Evolutionary conservation across 2,888 invertebrate genomes (phyloP).

Genomic region (Atherix ibis): DNA sequence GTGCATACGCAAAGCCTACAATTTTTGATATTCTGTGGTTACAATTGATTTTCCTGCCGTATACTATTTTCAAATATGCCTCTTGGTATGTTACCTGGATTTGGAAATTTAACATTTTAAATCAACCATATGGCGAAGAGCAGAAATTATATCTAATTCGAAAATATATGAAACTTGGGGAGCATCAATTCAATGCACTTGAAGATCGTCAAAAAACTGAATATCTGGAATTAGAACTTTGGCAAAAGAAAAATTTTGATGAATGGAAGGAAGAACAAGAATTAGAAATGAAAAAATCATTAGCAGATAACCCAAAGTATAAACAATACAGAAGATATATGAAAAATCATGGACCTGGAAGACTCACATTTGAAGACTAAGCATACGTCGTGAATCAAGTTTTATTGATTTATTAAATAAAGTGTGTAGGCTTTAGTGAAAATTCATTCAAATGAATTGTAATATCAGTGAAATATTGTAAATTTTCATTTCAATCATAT

Average conservation of each 20-base stretch:
- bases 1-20: constrained; percentile 77
- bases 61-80: constrained; percentile 50
- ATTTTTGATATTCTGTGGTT: constrained; percentile 66
- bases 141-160: constrained; percentile 75
- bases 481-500: too few species aligned
- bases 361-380: constrained; percentile 81
- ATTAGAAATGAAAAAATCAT: constrained; percentile 65
- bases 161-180: constrained; percentile 55
- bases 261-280: constrained; percentile 70
- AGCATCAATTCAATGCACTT: constrained; percentile 53
- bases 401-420: constrained; percentile 7
- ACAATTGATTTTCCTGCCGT: constrained; percentile 65
- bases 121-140: constrained; percentile 62
- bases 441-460: too few species aligned
- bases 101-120: constrained; percentile 59
- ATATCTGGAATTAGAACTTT: constrained; percentile 58
- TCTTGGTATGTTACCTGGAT: constrained; percentile 68
- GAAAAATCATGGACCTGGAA: constrained; percentile 75
- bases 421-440: too few species aligned
- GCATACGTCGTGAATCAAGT: constrained; percentile 6
- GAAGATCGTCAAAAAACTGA: constrained; percentile 60
- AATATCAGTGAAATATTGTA: background rate
- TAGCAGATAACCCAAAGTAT: constrained; percentile 74
- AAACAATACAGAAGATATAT: constrained; percentile 81
- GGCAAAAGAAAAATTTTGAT: constrained; percentile 65